phyloP scores from a whole-genome alignment of 92 coral and sea anemone species.

The Phenganax stokvisi region DNA sequence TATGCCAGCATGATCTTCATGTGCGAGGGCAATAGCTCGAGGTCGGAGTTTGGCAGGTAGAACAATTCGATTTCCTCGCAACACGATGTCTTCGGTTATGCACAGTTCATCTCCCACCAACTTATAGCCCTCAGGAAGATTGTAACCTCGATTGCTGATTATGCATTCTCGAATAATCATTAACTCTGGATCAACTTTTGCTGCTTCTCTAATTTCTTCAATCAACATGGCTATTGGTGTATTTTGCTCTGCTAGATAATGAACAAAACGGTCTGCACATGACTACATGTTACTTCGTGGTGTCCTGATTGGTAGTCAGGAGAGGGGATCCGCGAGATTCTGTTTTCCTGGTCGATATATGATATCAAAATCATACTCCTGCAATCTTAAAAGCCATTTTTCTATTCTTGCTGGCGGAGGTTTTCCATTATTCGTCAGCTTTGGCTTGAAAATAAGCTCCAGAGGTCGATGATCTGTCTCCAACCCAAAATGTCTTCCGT shows the following conservation, averaged over 20 bases:
- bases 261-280: slow-evolving; percentile 52
- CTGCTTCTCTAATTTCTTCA: slow-evolving; percentile 42
- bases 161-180: slow-evolving; percentile 28
- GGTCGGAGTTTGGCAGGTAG: slow-evolving; percentile 39
- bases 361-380: slow-evolving; percentile 51
- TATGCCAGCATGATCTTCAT: slow-evolving; percentile 52
- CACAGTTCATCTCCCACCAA: slow-evolving; percentile 39
- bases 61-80: slow-evolving; percentile 43
- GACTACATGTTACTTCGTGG: slow-evolving; percentile 51
- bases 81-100: slow-evolving; percentile 38
- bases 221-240: slow-evolving; percentile 44
- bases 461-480: slow-evolving; percentile 54
- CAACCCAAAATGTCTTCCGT: slow-evolving; percentile 47
- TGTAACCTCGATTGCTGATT: slow-evolving; percentile 5
- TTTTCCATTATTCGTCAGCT: slow-evolving; percentile 32
- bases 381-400: slow-evolving; percentile 47
- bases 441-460: slow-evolving; percentile 47
- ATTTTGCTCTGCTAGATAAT: slow-evolving; percentile 36
- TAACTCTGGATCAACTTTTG: slow-evolving; percentile 40
- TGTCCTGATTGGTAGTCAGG: slow-evolving; percentile 30
- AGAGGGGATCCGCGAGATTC: slow-evolving; percentile 50
- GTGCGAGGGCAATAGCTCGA: slow-evolving; percentile 34
- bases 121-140: slow-evolving; percentile 40
- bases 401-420: slow-evolving; percentile 43
- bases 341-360: slow-evolving; percentile 44